Percentiles rank a stretch among this genome's conserved stretches.
These are phyloP conservation scores for human (Homo sapiens) DNA, from an alignment of 2,113 vertebrate genomes.

Conservation along the genomic window DNA sequence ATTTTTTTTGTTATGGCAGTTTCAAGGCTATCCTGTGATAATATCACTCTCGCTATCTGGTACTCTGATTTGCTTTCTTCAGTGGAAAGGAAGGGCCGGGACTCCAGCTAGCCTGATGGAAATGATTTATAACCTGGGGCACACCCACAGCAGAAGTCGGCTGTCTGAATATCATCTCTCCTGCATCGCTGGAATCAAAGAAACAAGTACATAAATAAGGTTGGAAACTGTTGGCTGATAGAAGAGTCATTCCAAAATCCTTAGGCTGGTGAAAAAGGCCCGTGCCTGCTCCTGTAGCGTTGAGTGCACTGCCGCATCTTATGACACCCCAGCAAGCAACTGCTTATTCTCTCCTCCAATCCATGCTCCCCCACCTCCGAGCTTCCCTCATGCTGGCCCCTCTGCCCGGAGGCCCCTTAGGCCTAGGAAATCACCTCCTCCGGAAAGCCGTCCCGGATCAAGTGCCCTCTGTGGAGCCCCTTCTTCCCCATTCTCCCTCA, in stretches of 20 bases:
- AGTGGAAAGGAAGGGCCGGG: background rate
- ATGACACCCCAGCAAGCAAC: background rate
- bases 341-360: background rate
- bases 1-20: background rate
- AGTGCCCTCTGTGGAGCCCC: background rate
- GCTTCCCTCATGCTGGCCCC: background rate
- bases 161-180: background rate
- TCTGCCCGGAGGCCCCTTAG: background rate
- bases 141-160: background rate
- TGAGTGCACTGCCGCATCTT: background rate
- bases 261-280: background rate
- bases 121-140: background rate
- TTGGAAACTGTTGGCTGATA: background rate
- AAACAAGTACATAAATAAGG: background rate
- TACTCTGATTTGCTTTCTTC: background rate
- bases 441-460: background rate
- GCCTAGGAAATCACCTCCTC: background rate
- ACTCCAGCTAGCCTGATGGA: background rate
- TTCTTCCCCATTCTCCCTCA: background rate
- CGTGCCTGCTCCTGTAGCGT: background rate
- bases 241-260: background rate
- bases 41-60: background rate
- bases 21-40: background rate
- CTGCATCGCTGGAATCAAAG: background rate
- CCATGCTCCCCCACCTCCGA: fast-evolving